These are phyloP conservation scores for Rhorus exstirpatorius DNA, from an alignment of 2,888 invertebrate species.

Conservation along the genomic window DNA sequence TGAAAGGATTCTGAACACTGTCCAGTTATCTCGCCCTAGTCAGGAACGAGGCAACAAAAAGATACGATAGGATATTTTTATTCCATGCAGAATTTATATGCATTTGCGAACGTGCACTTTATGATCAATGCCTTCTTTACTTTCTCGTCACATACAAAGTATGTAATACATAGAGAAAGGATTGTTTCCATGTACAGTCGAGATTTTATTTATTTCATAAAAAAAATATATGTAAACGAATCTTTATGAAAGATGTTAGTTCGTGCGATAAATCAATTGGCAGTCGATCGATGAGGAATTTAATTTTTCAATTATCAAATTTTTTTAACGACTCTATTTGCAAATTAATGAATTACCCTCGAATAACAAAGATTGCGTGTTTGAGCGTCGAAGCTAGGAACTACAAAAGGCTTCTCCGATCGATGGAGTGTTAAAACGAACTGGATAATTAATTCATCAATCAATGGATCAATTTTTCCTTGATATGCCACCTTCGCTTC, in stretches of 20 bases:
- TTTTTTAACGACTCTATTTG: background rate
- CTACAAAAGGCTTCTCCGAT: background rate
- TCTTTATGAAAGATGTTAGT: background rate
- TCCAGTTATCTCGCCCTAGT: constrained; percentile 51
- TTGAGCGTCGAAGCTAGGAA: background rate
- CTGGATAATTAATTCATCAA: constrained; percentile 27
- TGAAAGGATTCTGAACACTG: constrained; percentile 42
- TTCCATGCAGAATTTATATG: constrained; percentile 27
- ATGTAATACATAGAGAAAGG: background rate
- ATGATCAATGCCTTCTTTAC: background rate
- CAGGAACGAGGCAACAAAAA: constrained; percentile 23
- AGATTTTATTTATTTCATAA: background rate
- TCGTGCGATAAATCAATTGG: background rate
- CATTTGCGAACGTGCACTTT: background rate
- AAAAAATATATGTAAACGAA: background rate
- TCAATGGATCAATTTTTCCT: constrained; percentile 37
- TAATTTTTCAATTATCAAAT: background rate
- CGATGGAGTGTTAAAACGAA: constrained; percentile 21
- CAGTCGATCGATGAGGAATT: background rate
- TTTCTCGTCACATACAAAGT: no score
- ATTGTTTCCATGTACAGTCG: background rate
- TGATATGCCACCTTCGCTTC: background rate
- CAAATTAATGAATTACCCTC: background rate
- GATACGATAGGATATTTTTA: no score
- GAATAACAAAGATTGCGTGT: background rate